phyloP scores from a whole-genome alignment of 2,113 vertebrate genomes.

The Rhinolophus ferrumequinum region DNA sequence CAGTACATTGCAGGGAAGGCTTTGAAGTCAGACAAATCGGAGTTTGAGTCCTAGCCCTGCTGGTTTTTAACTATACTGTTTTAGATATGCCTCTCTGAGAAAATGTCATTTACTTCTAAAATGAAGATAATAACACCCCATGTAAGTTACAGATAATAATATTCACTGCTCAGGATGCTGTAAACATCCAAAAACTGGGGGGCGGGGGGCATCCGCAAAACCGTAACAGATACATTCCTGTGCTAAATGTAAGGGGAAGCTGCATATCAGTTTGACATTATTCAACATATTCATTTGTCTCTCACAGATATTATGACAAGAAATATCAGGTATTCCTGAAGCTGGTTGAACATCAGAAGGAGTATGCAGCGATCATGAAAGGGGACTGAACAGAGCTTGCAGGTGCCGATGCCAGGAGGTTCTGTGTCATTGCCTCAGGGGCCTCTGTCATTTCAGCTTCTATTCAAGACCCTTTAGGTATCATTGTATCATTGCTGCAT shows the following conservation, averaged over 20 bases:
- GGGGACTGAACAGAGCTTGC: conserved; percentile 44
- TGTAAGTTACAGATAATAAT: neutral
- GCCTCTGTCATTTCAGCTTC: conserved; percentile 25
- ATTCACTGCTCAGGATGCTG: neutral
- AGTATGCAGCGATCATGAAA: conserved; percentile 93
- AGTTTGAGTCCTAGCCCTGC: neutral
- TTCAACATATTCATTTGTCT: conserved; percentile 42
- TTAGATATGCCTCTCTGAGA: neutral
- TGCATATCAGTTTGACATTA: neutral
- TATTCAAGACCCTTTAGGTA: neutral
- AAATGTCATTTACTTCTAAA: neutral
- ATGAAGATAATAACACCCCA: neutral
- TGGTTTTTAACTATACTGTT: neutral
- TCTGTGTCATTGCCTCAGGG: neutral
- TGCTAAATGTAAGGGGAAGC: neutral
- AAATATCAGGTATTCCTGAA: conserved; percentile 94
- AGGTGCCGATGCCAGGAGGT: neutral
- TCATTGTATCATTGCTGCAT: neutral
- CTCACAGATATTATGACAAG: conserved; percentile 93
- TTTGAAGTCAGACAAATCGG: neutral
- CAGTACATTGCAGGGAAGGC: neutral
- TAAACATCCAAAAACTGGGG: neutral
- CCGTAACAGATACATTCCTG: neutral
- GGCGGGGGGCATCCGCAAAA: neutral
- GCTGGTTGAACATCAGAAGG: conserved; percentile 93